Evolutionary conservation across 2,113 vertebrate genomes (phyloP), one percentile per base, ranked within the genome.

Genomic region (Alouatta palliata): DNA sequence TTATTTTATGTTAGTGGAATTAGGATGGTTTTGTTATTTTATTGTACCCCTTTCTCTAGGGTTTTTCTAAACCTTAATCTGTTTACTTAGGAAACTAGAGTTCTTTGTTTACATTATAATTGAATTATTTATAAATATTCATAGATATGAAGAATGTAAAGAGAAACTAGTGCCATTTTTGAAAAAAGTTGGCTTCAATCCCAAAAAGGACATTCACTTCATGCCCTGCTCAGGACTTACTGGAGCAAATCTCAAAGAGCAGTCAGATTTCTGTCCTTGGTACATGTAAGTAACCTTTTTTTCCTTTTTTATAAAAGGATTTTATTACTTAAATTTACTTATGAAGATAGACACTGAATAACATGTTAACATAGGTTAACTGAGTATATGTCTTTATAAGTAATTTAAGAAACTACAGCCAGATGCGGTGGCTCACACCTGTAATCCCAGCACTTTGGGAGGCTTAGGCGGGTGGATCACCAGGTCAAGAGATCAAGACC

Each of bases 171-270:
- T 99, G 98, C 99, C 99, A 94, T 99, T 99, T 98, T 99, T 99
- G 97, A 99, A 99, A 98, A 99, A 99, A 99, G 99, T 99, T 98
- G 99, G 99, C 97, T 99, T 99, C 98, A 99, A 99, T 98, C 99
- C 99, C 95, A 99, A 99, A 98, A 99, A 99, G 98, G 99, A 99
- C 98, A 99, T 99, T 98, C 99, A 99, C 98, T 99, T 99, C 97
- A 99, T 99, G 99, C 99, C 99, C 98, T 99, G 99, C 97, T 99
- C 99, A 40, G 99, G 99, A 98, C 98, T 99, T 97, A 99, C 99
- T 80, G 99, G 99, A 98, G 99, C 99, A 98, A 99, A 99, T 98
- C 99, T 99, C 90, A 99, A 99, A 98, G 99, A 99, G 87, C 98
- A 99, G 58, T 99, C 99, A 76, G 95, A 99, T 56, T 99, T 99